Evolutionary conservation across 2,888 invertebrate species (phyloP), one percentile per base, ranked within the genome.

Genomic region (Cephonodes hylas): DNA sequence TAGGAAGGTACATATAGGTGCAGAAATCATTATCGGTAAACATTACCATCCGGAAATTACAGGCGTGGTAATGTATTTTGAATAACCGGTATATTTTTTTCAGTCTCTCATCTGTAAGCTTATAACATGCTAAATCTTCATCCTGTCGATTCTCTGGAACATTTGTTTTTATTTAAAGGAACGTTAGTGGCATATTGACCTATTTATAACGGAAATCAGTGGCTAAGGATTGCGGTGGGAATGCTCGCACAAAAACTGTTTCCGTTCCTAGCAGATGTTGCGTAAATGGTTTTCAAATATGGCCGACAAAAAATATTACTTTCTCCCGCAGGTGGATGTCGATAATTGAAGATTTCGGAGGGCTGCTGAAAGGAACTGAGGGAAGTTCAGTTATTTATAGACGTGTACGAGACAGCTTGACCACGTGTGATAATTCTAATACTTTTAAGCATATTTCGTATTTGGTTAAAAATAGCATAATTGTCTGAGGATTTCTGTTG

Each of bases 191-290:
- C 84, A 80, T 81, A 79, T 80, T 88, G 86, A 89, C 87, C 86
- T 82, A 87, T 79, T 83, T 86, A 74, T 79, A 88, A 83, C 89
- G 90, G 90, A 90, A 85, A 87, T 83, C 82, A 75, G 75, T 73
- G 78, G 72, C 72, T 72, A 73, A 72, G 75, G 75, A 75, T 83
- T 81, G 83, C 79, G 83, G 85, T 79, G 65, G 57, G 42, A 62
- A 71, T 77, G 66, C 60, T 18, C 63, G 69, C 70, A 84, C 79
- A 91, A 89, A 90, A 89, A 88, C 67, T 62, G 82, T 80, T 85
- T 89, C 89, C 89, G 88, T 79, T 81, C 64, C 59, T 64, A 73
- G 73, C 89, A 90, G 86, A 87, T 88, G 89, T 75, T 69, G 64
- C 60, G 59, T 61, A 61, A 70, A 74, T 73, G 72, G 76, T 74